A percentile compares a stretch with the other conserved stretches of the same genome.
Conservation (phyloP, 1,140 invertebrate genomes). For the Teleogryllus occipitalis region DNA sequence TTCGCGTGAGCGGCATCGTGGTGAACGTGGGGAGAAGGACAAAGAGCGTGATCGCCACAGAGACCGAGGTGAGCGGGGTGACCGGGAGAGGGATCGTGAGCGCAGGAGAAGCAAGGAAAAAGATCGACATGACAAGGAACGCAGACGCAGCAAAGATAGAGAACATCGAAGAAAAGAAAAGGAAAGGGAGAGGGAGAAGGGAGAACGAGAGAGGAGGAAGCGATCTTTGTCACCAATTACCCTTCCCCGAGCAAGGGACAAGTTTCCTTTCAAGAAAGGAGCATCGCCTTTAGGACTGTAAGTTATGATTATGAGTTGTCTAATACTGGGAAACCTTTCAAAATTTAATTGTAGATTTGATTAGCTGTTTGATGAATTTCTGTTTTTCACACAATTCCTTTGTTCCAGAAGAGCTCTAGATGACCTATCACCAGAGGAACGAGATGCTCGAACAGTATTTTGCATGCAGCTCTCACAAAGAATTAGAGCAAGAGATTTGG, state of each 20-base stretch:
- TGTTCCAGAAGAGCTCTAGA: constrained; percentile 30
- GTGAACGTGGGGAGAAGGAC: constrained; percentile 29
- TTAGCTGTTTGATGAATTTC: neutral
- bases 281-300: constrained; percentile 27
- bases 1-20: constrained; percentile 23
- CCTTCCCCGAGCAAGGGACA: constrained; percentile 16
- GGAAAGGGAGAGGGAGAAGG: constrained; percentile 35
- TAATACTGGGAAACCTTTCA: neutral
- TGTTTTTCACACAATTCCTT: neutral
- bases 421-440: constrained; percentile 92
- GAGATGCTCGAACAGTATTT: constrained; percentile 96
- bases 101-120: constrained; percentile 31
- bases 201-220: constrained; percentile 28
- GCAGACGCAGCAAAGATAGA: neutral
- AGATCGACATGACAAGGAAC: constrained; percentile 19
- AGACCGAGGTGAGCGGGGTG: neutral
- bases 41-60: constrained; percentile 8
- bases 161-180: constrained; percentile 26
- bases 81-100: constrained; percentile 39
- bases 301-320: constrained; percentile 14
- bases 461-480: constrained; percentile 94
- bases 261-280: constrained; percentile 22
- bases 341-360: neutral
- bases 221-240: constrained; percentile 25
- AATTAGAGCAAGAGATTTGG: constrained; percentile 89